phyloP scores from a whole-genome alignment of 2,113 vertebrate genomes.

The Colius striatus region DNA sequence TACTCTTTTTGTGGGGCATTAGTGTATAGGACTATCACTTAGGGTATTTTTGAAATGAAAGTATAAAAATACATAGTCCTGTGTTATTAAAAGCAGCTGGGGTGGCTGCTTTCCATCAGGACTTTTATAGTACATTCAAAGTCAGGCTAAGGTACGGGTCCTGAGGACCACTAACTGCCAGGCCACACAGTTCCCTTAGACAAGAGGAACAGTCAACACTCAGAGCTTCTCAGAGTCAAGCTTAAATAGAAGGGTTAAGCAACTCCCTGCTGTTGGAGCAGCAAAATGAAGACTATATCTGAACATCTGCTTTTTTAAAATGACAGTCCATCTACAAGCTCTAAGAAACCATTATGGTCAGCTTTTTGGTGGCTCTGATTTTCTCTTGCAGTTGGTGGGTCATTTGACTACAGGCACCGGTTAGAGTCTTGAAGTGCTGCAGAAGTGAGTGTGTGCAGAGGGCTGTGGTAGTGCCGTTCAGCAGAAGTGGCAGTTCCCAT shows the following conservation, averaged over 20 bases:
- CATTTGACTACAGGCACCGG: not conserved
- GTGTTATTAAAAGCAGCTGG: conserved; percentile 51
- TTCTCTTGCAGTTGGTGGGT: not conserved
- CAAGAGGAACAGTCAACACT: not conserved
- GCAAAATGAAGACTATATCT: not conserved
- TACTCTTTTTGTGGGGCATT: not conserved
- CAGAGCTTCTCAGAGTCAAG: not conserved
- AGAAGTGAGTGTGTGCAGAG: not conserved
- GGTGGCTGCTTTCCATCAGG: conserved; percentile 40
- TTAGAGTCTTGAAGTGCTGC: not conserved
- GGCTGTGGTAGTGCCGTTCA: not conserved
- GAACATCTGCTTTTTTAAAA: conserved; percentile 1
- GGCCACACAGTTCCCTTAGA: not conserved
- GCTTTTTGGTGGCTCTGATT: not conserved
- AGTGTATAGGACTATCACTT: not conserved
- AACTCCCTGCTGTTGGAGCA: not conserved
- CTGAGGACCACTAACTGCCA: not conserved
- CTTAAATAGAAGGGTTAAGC: not conserved
- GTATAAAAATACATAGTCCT: not conserved
- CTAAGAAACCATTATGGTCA: not conserved
- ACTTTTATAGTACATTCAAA: not conserved
- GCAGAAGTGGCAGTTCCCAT: conserved; percentile 25
- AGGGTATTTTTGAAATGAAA: conserved; percentile 37
- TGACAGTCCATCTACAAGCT: not conserved
- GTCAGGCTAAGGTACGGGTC: not conserved